Conservation (phyloP, 2,113 vertebrate genomes). For the Lagenorhynchus albirostris region DNA sequence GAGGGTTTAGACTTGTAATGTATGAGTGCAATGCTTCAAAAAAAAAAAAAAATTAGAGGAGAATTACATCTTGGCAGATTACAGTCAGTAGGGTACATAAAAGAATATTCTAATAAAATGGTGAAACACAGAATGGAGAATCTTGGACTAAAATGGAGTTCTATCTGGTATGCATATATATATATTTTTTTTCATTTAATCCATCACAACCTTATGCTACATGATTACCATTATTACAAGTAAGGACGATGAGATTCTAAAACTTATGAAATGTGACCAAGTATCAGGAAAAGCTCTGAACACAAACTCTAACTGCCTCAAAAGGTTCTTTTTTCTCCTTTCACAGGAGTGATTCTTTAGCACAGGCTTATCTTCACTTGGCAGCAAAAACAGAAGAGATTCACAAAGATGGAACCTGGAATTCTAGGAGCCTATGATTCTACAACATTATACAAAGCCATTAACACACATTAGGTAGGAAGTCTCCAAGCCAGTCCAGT, state of each 20-base stretch:
- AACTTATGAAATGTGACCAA: neutral
- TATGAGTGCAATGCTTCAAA: neutral
- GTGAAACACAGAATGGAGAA: neutral
- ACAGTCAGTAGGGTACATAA: rapidly evolving
- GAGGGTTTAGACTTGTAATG: neutral
- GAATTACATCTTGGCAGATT: neutral
- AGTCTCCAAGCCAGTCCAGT: neutral
- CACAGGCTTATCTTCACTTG: neutral
- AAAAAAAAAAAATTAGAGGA: neutral
- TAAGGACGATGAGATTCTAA: neutral
- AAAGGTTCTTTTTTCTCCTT: neutral
- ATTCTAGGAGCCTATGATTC: neutral
- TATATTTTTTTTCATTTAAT: neutral
- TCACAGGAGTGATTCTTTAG: neutral
- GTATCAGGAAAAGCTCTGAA: neutral
- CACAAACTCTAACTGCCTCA: neutral
- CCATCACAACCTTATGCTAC: neutral
- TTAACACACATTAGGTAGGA: neutral
- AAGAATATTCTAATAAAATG: neutral
- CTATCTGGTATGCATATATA: no score
- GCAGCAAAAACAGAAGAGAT: neutral
- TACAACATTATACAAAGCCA: neutral
- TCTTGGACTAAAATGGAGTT: no score
- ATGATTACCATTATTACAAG: neutral
- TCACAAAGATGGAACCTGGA: neutral